Conservation (phyloP, 2,797 vertebrate species). For the Furcifer pardalis region DNA sequence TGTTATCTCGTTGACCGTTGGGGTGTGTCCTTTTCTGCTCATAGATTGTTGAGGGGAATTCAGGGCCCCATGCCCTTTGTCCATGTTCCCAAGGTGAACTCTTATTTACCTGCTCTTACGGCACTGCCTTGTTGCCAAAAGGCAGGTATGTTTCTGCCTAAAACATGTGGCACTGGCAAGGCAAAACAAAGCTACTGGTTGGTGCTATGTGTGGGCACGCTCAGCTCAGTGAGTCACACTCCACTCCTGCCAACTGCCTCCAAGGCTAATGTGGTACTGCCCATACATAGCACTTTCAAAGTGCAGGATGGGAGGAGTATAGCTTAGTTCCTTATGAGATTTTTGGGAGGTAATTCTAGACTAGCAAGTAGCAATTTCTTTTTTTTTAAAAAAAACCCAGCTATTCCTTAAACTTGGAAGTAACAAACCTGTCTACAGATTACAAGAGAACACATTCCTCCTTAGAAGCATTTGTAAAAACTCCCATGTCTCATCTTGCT, state of each 20-base stretch:
- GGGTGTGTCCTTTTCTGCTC: neutral
- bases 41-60: neutral
- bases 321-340: too few species aligned
- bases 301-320: neutral
- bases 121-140: conserved; percentile 35
- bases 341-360: neutral
- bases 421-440: neutral
- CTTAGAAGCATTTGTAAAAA: neutral
- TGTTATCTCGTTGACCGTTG: conserved; percentile 5
- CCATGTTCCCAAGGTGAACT: conserved; percentile 3
- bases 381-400: neutral
- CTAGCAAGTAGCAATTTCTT: neutral
- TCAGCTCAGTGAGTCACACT: conserved; percentile 19
- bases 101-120: conserved; percentile 10
- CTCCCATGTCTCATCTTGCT: neutral
- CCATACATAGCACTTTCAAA: neutral
- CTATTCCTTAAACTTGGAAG: neutral
- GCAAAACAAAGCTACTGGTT: conserved; percentile 7
- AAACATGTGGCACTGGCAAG: neutral
- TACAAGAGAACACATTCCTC: neutral
- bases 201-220: conserved; percentile 27
- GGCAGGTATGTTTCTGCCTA: conserved; percentile 28
- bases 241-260: neutral
- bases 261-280: conserved; percentile 11
- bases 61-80: neutral